Conservation (phyloP, 2,113 vertebrate species). For the Danio rerio region GRCz12tu NC_133193.1:46956501-46957000, state of each 20-base stretch:
- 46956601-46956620: conserved; percentile 20
- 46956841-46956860: conserved; percentile 38
- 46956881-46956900: background rate
- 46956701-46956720: conserved; percentile 35
- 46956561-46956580: background rate
- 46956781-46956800: conserved; percentile 17
- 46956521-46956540: conserved; percentile 1
- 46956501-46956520: no score
- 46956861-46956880: background rate
- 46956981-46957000: no score
- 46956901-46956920: background rate
- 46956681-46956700: conserved; percentile 43
- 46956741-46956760: no score
- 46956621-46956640: conserved; percentile 23
- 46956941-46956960: background rate
- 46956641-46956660: conserved; percentile 35
- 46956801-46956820: conserved; percentile 6
- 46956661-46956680: conserved; percentile 51
- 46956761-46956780: background rate
- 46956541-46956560: background rate
- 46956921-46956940: conserved; percentile 8
- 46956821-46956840: conserved; percentile 26
- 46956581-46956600: conserved; percentile 29
- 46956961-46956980: no score
- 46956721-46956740: background rate